Conservation (phyloP, 2,113 vertebrate genomes). For the Typhlomys cinereus region DNA sequence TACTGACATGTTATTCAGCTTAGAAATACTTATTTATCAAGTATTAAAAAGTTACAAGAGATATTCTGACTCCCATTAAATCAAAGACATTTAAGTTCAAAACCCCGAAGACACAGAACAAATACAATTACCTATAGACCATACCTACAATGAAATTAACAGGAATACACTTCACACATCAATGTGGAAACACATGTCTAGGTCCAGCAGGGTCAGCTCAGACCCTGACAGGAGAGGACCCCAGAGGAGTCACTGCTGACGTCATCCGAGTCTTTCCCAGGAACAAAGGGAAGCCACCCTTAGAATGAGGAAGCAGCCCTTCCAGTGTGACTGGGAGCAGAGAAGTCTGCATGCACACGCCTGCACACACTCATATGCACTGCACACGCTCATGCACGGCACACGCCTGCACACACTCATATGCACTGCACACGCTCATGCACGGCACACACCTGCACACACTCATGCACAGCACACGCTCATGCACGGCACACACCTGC, state of each 20-base stretch:
- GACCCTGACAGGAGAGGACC: not conserved
- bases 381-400: no score
- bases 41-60: slow-evolving; percentile 10
- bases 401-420: no score
- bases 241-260: no score
- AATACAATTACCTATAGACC: not conserved
- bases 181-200: not conserved
- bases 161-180: slow-evolving; percentile 7
- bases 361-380: no score
- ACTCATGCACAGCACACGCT: no score
- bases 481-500: no score
- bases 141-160: not conserved
- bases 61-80: slow-evolving; percentile 12
- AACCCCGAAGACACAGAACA: not conserved
- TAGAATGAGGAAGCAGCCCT: not conserved
- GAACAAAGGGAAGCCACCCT: not conserved
- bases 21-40: not conserved
- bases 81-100: not conserved
- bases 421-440: no score
- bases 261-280: no score
- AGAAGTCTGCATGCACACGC: no score
- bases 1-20: not conserved
- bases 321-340: not conserved
- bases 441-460: no score
- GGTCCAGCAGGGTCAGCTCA: not conserved